Evolutionary conservation across 2,113 vertebrate genomes (phyloP), one percentile per base, ranked within the genome.

Genomic region (Microcebus griseorufus): DNA sequence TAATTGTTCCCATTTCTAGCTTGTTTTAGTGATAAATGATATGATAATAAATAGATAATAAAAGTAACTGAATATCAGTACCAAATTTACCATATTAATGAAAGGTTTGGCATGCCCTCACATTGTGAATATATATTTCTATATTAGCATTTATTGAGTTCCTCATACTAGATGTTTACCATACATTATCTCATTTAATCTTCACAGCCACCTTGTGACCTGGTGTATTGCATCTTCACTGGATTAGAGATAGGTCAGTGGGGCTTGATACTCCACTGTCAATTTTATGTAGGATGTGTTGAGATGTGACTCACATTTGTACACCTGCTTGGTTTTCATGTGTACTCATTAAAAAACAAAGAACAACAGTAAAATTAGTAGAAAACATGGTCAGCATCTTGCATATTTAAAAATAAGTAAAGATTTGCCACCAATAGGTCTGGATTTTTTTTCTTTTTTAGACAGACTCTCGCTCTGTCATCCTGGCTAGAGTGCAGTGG

Each of bases 271-370:
- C 6, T 27, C 51, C 76, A 88, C 17, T 27, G 10, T 55, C 20
- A n/a, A 1, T 67, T 93, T 95, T 78, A 92, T 16, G 10, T 18
- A 76, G 70, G n/a, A 34, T 92, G 34, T 60, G 18, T 90, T 76
- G 39, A 84, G 76, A 76, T 64, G 16, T 58, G 62, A 81, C 51
- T 94, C 67, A 53, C 37, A 65, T 70, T 70, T 51, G 27, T 48
- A 88, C 4, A 88, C 18, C 95, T 51, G 22, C 42, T 96, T 93
- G 42, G 13, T 91, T 93, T 92, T 95, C 58, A 81, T 32, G 45
- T 84, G 23, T 64, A 70, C 10, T 96, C 32, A 55, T 69, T 81
- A 82, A 72, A 76, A 93, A 48, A 73, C 72, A 53, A 75, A 64
- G 25, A 64, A 78, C 18, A 85, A 86, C 9, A 13, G 37, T 34